These are phyloP conservation scores for Alethe diademata DNA, from an alignment of 2,113 vertebrate genomes.

Conservation along the genomic window DNA sequence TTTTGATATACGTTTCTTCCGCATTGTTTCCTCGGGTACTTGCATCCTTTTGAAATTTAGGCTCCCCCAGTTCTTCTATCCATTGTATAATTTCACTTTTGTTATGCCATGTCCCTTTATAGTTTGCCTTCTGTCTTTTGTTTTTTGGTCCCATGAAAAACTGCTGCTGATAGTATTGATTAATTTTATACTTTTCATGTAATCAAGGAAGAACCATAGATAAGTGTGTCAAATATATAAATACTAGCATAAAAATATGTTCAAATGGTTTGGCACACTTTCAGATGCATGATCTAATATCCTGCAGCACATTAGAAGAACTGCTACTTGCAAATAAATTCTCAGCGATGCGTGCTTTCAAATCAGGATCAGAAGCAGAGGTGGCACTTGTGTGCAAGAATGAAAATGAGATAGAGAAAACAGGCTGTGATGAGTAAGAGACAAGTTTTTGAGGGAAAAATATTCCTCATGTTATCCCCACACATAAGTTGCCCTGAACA, in stretches of 20 bases:
- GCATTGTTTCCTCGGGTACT: background rate
- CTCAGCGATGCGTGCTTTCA: background rate
- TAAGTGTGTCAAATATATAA: background rate
- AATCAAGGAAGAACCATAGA: background rate
- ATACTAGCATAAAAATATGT: background rate
- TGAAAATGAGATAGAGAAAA: background rate
- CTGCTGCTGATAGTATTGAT: background rate
- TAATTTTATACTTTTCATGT: background rate
- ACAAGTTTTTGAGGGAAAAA: background rate
- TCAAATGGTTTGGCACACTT: background rate
- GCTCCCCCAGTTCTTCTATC: background rate
- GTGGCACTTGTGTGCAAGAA: background rate
- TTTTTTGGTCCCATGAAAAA: background rate
- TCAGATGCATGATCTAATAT: background rate
- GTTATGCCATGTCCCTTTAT: background rate
- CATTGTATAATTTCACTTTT: background rate
- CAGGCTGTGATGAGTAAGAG: background rate
- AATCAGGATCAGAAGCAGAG: background rate
- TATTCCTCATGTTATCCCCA: background rate
- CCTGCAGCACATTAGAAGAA: background rate
- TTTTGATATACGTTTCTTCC: rapidly evolving
- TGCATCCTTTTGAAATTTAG: background rate
- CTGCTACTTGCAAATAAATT: background rate
- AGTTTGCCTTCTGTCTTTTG: background rate
- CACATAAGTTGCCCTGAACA: background rate